phyloP scores from a whole-genome alignment of 2,888 invertebrate species.

The Pseudanteris insignis region DNA sequence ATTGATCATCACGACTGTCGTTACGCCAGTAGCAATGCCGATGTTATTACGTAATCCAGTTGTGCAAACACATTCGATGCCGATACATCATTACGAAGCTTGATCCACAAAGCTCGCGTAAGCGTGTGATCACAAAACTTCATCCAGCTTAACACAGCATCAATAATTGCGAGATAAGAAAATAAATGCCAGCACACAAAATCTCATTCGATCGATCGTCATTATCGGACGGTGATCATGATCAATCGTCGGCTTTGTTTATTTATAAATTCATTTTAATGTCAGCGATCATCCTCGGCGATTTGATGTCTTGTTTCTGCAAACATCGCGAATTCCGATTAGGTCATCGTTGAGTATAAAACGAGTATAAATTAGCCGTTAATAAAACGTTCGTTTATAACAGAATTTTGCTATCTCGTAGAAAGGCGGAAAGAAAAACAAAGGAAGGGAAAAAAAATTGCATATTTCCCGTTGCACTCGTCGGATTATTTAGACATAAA shows the following conservation, averaged over 20 bases:
- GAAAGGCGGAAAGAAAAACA: no score
- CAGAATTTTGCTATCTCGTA: no score
- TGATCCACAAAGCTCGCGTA: constrained; percentile 17
- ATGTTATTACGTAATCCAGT: constrained; percentile 1
- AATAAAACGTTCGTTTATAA: constrained; percentile 12
- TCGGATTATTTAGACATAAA: no score
- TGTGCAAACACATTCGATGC: constrained; percentile 11
- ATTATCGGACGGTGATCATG: no score
- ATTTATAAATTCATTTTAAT: constrained; percentile 21
- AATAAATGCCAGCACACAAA: no score
- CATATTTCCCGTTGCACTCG: no score
- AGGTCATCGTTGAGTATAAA: constrained; percentile 11
- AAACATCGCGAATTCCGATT: not conserved
- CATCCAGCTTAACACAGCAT: constrained; percentile 9
- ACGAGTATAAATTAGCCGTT: constrained; percentile 5
- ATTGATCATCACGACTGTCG: no score
- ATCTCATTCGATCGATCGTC: no score
- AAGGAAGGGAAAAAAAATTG: no score
- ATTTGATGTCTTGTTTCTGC: constrained; percentile 28
- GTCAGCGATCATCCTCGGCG: constrained; percentile 9
- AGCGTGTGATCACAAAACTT: constrained; percentile 19
- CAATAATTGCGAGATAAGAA: constrained; percentile 27
- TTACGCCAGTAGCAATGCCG: no score
- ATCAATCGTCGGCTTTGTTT: no score
- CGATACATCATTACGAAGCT: constrained; percentile 15